Percentiles rank a stretch among this genome's conserved stretches.
phyloP scores from a whole-genome alignment of 30 jellyfish, hydroid and myxozoan genomes.

The Catostylus mosaicus region DNA sequence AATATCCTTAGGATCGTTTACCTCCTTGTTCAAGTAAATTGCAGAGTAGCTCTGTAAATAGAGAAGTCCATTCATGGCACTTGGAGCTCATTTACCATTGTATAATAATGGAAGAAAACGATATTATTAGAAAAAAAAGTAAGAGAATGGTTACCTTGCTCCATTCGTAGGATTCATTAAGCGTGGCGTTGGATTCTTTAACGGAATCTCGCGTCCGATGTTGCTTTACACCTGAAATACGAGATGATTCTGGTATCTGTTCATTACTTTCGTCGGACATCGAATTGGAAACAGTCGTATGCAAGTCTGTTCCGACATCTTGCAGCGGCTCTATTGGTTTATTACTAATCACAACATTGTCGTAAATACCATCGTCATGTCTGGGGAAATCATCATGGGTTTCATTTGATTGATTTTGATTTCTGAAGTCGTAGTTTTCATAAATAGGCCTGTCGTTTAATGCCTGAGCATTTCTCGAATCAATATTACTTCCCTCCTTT shows the following conservation, averaged over 20 bases:
- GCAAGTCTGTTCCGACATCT: neutral
- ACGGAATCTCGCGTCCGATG: slow-evolving; percentile 65
- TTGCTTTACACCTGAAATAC: slow-evolving; percentile 72
- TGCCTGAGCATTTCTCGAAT: neutral
- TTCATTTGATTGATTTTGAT: neutral
- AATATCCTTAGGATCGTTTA: no score
- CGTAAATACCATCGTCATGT: slow-evolving; percentile 18
- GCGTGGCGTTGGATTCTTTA: slow-evolving; percentile 47
- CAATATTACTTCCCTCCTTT: neutral
- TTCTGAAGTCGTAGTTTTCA: neutral
- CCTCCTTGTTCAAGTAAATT: no score
- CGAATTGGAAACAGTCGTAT: neutral
- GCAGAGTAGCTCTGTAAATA: no score
- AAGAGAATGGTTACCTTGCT: slow-evolving; percentile 71
- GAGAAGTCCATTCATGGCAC: no score
- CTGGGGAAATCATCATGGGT: neutral
- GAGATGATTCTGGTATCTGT: neutral
- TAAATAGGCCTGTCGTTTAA: neutral
- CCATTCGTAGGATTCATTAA: slow-evolving; percentile 95
- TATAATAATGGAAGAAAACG: no score
- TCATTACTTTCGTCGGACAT: slow-evolving; percentile 2
- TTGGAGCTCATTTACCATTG: no score
- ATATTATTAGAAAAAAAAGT: no score
- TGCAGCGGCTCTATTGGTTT: neutral
- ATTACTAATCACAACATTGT: slow-evolving; percentile 41